Conservation (phyloP, 2,888 invertebrate genomes). For the Holacanthella duospinosa region DNA sequence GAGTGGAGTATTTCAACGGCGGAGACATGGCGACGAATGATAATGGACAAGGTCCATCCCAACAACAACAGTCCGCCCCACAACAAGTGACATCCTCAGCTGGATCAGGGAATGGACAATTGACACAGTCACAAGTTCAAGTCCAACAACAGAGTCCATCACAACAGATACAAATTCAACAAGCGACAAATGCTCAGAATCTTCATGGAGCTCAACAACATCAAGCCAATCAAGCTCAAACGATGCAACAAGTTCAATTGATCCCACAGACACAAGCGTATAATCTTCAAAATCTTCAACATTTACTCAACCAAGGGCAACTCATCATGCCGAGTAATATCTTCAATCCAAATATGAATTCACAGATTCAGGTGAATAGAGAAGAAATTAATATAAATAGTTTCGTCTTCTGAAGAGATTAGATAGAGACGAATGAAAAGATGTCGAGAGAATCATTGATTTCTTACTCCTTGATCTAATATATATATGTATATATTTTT, state of each 20-base stretch:
- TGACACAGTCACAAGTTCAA: too few species aligned
- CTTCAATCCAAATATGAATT: slow-evolving; percentile 59
- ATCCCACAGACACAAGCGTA: slow-evolving; percentile 73
- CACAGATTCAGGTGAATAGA: slow-evolving; percentile 53
- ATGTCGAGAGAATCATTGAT: not conserved
- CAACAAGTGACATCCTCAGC: slow-evolving; percentile 11
- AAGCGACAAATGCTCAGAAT: slow-evolving; percentile 23
- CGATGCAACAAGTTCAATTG: slow-evolving; percentile 55
- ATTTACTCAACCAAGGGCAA: slow-evolving; percentile 63
- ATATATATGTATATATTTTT: too few species aligned
- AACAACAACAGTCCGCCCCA: not conserved
- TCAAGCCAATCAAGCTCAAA: slow-evolving; percentile 17
- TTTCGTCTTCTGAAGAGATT: not conserved
- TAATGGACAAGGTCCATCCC: not conserved
- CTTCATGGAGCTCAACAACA: slow-evolving; percentile 21
- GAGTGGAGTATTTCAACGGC: too few species aligned
- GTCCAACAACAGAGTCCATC: slow-evolving; percentile 9
- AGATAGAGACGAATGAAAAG: not conserved
- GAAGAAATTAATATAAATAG: not conserved
- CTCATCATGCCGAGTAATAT: slow-evolving; percentile 71
- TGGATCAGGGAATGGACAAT: not conserved
- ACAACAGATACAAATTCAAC: slow-evolving; percentile 32
- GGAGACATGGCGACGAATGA: not conserved
- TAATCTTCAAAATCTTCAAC: slow-evolving; percentile 63
- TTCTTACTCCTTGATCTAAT: slow-evolving; percentile 2